phyloP scores from a whole-genome alignment of 2,888 invertebrate genomes.

The Epinotia bilunana region DNA sequence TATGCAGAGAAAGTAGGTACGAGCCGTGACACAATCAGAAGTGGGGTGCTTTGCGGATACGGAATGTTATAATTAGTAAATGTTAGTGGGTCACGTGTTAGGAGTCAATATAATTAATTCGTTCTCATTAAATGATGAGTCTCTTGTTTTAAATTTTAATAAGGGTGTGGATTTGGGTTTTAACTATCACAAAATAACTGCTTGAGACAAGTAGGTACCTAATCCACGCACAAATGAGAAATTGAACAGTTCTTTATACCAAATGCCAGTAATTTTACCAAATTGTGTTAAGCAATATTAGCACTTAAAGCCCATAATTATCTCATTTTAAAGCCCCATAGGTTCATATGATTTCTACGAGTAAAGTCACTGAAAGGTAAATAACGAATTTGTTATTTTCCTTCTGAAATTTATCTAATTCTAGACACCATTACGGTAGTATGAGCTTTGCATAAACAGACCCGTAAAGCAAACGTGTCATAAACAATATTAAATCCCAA shows the following conservation, averaged over 20 bases:
- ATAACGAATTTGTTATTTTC: neutral
- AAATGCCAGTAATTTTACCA: neutral
- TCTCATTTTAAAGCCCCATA: no score
- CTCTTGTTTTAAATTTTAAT: no score
- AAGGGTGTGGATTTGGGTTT: no score
- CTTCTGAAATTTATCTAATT: neutral
- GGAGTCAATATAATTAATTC: neutral
- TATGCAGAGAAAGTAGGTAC: neutral
- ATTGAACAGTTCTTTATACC: no score
- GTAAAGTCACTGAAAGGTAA: neutral
- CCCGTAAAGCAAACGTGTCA: slow-evolving; percentile 78
- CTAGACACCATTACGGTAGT: slow-evolving; percentile 17
- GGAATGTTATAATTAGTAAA: slow-evolving; percentile 3
- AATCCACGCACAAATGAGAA: no score
- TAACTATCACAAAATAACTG: no score
- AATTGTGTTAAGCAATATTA: neutral
- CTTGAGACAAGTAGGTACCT: no score
- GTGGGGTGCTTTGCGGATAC: neutral
- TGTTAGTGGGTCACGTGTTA: neutral
- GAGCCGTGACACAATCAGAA: slow-evolving; percentile 4
- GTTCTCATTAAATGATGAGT: neutral
- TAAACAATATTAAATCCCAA: slow-evolving; percentile 78
- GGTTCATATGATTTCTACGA: neutral
- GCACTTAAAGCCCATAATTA: neutral
- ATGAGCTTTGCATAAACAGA: slow-evolving; percentile 62